Evolutionary conservation across 2,888 invertebrate species (phyloP).

Genomic region (Gibbula magus): DNA sequence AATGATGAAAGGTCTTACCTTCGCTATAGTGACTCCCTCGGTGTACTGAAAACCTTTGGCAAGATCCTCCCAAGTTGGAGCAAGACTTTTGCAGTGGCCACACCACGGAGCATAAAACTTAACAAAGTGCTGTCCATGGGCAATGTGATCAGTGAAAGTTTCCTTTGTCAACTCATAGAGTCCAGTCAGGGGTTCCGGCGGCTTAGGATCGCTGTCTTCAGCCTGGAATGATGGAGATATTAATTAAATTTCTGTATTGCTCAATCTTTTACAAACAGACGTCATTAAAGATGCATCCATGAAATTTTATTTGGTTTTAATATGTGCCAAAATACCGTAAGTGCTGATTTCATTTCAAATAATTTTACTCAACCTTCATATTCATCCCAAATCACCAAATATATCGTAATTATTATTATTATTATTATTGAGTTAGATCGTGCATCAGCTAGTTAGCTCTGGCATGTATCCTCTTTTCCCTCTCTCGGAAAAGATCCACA

Average conservation of each 20-base stretch:
- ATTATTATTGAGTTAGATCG: too few species aligned
- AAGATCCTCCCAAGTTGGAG: slow-evolving; percentile 89
- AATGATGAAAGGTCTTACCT: slow-evolving; percentile 72
- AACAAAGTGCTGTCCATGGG: slow-evolving; percentile 87
- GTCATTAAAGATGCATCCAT: neutral
- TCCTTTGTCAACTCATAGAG: slow-evolving; percentile 81
- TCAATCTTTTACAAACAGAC: neutral
- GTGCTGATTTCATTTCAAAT: too few species aligned
- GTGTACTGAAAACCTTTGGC: slow-evolving; percentile 83
- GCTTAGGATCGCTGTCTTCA: slow-evolving; percentile 20
- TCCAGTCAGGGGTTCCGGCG: neutral
- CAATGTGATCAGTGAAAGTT: slow-evolving; percentile 83
- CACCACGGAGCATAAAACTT: slow-evolving; percentile 97
- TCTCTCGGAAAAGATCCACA: too few species aligned
- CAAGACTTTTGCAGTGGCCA: slow-evolving; percentile 87
- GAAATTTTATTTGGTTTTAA: too few species aligned
- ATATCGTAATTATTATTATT: too few species aligned
- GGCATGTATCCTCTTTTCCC: too few species aligned
- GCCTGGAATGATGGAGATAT: neutral
- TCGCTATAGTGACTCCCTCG: slow-evolving; percentile 83
- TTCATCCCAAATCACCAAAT: too few species aligned
- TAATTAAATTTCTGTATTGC: neutral
- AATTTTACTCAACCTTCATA: too few species aligned
- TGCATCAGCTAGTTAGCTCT: too few species aligned
- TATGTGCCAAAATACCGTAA: too few species aligned